A percentile compares a stretch with the other conserved stretches of the same genome.
Conservation (phyloP, 2,113 vertebrate species). For the Stigmatopora argus region DNA sequence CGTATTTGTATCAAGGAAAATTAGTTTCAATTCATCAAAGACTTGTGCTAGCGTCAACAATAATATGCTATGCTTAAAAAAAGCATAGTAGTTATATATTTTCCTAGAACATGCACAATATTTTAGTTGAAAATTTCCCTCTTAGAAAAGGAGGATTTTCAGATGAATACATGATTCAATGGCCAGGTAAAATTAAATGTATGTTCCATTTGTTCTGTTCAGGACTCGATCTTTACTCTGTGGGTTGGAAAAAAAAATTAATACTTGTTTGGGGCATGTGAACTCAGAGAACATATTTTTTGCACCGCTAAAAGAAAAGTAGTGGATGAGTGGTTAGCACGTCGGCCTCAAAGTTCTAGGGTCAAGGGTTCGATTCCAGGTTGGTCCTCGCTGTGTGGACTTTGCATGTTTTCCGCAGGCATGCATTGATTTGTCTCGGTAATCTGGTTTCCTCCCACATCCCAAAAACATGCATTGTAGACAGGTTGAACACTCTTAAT, state of each 20-base stretch:
- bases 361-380: too few relatives aligned
- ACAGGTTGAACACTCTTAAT: too few relatives aligned
- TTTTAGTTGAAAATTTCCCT: background rate
- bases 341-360: too few relatives aligned
- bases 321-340: too few relatives aligned
- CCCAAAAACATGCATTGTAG: too few relatives aligned
- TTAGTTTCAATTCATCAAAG: background rate
- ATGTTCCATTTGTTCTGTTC: slow-evolving; percentile 7
- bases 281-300: too few relatives aligned
- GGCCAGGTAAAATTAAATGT: background rate
- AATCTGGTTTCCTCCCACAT: too few relatives aligned
- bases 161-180: background rate
- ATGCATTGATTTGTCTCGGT: too few relatives aligned
- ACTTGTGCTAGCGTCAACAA: background rate
- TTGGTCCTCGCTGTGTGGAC: too few relatives aligned
- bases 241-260: slow-evolving; percentile 15
- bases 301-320: too few relatives aligned
- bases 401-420: too few relatives aligned
- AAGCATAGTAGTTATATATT: background rate
- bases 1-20: background rate
- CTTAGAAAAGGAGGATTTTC: background rate
- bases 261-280: too few relatives aligned
- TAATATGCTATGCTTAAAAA: background rate
- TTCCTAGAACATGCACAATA: background rate
- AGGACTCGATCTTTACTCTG: slow-evolving; percentile 11